These are phyloP conservation scores for Chrysina gloriosa DNA, from an alignment of 2,888 invertebrate species.

Conservation along the genomic window DNA sequence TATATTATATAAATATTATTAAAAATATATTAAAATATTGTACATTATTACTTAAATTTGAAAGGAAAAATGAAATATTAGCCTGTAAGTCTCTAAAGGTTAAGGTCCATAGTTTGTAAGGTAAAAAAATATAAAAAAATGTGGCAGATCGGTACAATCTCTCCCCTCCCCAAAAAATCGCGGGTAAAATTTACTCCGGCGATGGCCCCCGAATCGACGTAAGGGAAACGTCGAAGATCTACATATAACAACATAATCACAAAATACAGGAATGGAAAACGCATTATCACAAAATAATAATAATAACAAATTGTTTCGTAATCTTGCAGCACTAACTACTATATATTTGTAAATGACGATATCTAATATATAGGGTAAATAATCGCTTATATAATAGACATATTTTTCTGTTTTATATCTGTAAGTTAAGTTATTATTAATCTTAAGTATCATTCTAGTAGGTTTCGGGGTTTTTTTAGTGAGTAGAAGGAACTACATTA, in stretches of 20 bases:
- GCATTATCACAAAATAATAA: no score
- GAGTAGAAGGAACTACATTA: not conserved
- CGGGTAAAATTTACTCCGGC: slow-evolving; percentile 10
- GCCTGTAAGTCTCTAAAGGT: slow-evolving; percentile 7
- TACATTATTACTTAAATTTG: slow-evolving; percentile 59
- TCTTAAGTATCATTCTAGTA: not conserved
- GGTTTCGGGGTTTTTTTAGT: slow-evolving; percentile 11
- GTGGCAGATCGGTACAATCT: slow-evolving; percentile 42
- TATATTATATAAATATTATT: slow-evolving; percentile 57
- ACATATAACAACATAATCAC: slow-evolving; percentile 5
- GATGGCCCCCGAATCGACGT: not conserved
- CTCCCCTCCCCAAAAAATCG: not conserved
- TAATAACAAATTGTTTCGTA: no score
- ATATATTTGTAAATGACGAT: not conserved
- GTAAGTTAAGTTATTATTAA: not conserved
- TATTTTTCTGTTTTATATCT: no score
- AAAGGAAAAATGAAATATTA: slow-evolving; percentile 31
- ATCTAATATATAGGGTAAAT: not conserved
- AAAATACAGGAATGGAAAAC: not conserved
- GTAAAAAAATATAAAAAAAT: slow-evolving; percentile 52
- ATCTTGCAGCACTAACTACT: no score
- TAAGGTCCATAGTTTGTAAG: slow-evolving; percentile 49
- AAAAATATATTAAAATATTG: slow-evolving; percentile 46
- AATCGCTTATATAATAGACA: not conserved
- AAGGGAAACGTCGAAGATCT: not conserved